These are phyloP conservation scores for Labroides dimidiatus DNA, from an alignment of 2,797 vertebrate genomes.

Conservation along the genomic window DNA sequence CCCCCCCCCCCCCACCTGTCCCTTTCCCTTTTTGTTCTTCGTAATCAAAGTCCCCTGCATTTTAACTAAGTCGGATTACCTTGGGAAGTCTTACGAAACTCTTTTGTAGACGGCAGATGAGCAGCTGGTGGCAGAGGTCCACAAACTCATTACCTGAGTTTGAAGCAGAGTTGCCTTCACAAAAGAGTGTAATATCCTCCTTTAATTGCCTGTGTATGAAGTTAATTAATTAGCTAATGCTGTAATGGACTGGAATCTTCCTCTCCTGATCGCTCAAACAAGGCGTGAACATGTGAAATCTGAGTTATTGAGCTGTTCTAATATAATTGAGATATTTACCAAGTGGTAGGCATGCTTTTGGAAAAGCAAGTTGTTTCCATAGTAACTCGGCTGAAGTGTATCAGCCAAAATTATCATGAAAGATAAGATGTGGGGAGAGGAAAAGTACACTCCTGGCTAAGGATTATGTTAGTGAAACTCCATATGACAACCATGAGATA, in stretches of 20 bases:
- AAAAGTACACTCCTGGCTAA: constrained; percentile 1
- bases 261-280: constrained; percentile 42
- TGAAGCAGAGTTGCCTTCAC: constrained; percentile 56
- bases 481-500: constrained; percentile 11
- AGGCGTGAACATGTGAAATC: constrained; percentile 27
- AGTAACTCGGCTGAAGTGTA: constrained; percentile 37
- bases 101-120: constrained; percentile 65
- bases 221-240: constrained; percentile 62
- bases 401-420: constrained; percentile 24
- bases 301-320: constrained; percentile 27
- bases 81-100: constrained; percentile 68
- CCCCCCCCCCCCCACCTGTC: constrained; percentile 43
- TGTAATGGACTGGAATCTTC: constrained; percentile 42
- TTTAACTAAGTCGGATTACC: constrained; percentile 77
- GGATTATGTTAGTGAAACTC: constrained; percentile 29
- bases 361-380: constrained; percentile 39
- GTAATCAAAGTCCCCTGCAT: constrained; percentile 71
- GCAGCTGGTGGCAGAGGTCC: constrained; percentile 72
- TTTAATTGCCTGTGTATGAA: constrained; percentile 58
- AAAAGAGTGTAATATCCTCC: constrained; percentile 67
- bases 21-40: constrained; percentile 70
- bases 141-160: constrained; percentile 72
- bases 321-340: constrained; percentile 30
- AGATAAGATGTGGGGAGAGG: constrained; percentile 11
- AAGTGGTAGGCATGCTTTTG: constrained; percentile 26